These are phyloP conservation scores for Calyptomena viridis DNA, from an alignment of 2,113 vertebrate genomes.

Conservation along the genomic window DNA sequence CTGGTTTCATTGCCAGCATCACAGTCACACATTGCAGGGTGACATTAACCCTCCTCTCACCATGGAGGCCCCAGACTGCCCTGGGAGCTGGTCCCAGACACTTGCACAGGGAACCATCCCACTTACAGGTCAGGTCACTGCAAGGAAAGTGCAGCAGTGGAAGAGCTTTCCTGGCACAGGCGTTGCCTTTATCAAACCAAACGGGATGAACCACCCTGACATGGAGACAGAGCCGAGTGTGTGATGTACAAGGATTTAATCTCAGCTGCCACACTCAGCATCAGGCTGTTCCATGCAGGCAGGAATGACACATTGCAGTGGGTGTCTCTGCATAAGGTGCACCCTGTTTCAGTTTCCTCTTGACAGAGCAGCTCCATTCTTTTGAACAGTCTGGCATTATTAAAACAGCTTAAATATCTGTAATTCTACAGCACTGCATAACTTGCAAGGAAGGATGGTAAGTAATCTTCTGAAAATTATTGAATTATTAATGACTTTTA, in stretches of 20 bases:
- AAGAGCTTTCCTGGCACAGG: not conserved
- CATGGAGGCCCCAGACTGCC: not conserved
- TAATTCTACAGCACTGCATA: not conserved
- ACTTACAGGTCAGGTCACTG: not conserved
- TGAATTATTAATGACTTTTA: not conserved
- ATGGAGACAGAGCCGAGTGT: rapidly evolving
- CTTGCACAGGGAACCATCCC: not conserved
- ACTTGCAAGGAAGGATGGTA: not conserved
- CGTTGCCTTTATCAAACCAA: not conserved
- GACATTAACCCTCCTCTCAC: not conserved
- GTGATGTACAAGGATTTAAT: rapidly evolving
- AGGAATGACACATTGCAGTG: not conserved
- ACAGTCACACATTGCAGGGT: not conserved
- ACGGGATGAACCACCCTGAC: rapidly evolving
- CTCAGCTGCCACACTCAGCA: not conserved
- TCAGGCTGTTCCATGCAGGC: not conserved
- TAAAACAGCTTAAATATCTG: not conserved
- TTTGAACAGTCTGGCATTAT: not conserved
- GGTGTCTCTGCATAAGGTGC: not conserved
- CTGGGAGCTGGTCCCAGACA: not conserved
- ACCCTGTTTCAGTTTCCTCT: not conserved
- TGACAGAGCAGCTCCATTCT: not conserved
- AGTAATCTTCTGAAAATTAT: not conserved
- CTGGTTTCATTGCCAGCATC: not conserved
- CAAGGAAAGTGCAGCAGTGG: not conserved